phyloP scores from a whole-genome alignment of 2,888 invertebrate genomes.

The Crossocerus cetratus region DNA sequence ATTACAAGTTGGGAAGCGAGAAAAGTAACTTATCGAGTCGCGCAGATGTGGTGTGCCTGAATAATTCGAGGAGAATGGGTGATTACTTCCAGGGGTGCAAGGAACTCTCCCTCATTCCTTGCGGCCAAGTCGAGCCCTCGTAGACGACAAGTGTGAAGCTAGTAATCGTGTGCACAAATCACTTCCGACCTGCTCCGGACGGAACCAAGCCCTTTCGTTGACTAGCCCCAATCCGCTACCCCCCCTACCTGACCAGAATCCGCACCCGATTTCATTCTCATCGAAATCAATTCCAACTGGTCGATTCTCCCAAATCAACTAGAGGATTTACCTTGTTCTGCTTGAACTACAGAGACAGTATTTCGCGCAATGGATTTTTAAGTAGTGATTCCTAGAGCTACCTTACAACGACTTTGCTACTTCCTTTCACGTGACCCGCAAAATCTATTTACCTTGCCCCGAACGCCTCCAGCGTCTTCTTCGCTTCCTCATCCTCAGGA shows the following conservation, averaged over 20 bases:
- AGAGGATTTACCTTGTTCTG: too few relatives aligned
- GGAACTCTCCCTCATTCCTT: constrained; percentile 1
- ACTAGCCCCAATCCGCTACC: neutral
- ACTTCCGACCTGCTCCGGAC: constrained; percentile 25
- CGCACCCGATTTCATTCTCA: neutral
- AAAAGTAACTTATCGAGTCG: neutral
- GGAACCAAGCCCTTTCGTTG: neutral
- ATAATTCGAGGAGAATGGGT: constrained; percentile 10
- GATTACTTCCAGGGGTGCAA: constrained; percentile 34
- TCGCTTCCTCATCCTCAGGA: too few relatives aligned
- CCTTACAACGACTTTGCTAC: constrained; percentile 20
- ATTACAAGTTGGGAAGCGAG: constrained; percentile 3
- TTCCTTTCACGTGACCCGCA: constrained; percentile 6
- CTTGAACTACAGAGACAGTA: neutral
- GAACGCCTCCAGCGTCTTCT: too few relatives aligned
- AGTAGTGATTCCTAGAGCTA: too few relatives aligned
- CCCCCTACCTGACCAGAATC: too few relatives aligned
- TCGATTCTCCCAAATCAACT: neutral
- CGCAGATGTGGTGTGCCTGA: constrained; percentile 36
- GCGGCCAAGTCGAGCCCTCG: constrained; percentile 1
- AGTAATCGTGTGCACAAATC: constrained; percentile 43
- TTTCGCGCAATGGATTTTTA: neutral
- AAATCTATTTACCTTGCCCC: too few relatives aligned
- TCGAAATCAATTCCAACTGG: constrained; percentile 12
- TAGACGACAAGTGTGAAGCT: constrained; percentile 22